Percentiles rank a stretch among this genome's conserved stretches.
These are phyloP conservation scores for Phrynocephalus guinanensis DNA, from an alignment of 2,797 vertebrate species.

Conservation along the genomic window DNA sequence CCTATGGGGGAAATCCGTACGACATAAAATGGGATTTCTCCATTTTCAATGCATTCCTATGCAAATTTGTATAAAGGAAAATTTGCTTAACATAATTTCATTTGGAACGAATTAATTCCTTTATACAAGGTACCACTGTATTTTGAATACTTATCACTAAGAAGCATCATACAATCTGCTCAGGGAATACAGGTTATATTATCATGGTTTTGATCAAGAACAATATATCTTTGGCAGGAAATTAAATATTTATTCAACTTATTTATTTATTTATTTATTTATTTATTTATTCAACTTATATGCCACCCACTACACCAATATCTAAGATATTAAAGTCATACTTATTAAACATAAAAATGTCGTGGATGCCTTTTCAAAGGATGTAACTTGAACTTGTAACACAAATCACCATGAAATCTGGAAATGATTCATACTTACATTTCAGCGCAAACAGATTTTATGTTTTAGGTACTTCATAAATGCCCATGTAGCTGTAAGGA, in stretches of 20 bases:
- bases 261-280: no score
- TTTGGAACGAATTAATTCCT: no score
- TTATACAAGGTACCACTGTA: no score
- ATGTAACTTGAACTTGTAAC: constrained; percentile 53
- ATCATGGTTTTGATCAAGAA: constrained; percentile 63
- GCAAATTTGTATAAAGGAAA: no score
- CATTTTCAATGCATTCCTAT: no score
- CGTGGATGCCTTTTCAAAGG: constrained; percentile 48
- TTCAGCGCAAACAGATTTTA: constrained; percentile 58
- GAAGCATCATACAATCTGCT: constrained; percentile 53
- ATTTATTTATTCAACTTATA: no score
- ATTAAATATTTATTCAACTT: no score
- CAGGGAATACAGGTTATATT: constrained; percentile 23
- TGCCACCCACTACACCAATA: no score
- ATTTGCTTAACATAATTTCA: no score
- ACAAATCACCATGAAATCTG: constrained; percentile 67
- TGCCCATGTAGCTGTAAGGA: constrained; percentile 32
- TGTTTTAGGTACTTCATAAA: constrained; percentile 52
- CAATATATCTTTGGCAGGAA: constrained; percentile 65
- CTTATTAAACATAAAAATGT: constrained; percentile 52
- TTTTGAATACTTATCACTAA: constrained; percentile 43
- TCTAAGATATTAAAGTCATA: constrained; percentile 60
- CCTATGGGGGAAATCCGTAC: no score
- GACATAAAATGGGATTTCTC: no score
- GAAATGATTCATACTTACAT: constrained; percentile 65